Evolutionary conservation across 2,113 vertebrate species (phyloP).

Genomic region (Sminthopsis crassicaudata): DNA sequence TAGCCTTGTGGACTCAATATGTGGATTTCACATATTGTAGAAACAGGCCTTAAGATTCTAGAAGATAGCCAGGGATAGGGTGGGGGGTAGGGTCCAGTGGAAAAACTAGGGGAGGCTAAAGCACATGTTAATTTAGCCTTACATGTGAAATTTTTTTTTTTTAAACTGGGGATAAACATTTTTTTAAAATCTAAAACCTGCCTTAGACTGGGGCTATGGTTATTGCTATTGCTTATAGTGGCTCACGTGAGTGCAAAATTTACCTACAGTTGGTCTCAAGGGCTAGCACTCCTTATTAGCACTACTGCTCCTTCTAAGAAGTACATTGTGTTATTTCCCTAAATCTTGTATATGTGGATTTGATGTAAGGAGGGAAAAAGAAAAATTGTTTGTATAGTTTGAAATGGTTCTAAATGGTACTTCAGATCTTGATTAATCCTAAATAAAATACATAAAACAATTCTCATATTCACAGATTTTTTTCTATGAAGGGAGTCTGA

Average conservation of each 20-base stretch:
- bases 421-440: constrained; percentile 84
- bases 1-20: constrained; percentile 58
- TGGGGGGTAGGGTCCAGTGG: neutral
- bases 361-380: constrained; percentile 79
- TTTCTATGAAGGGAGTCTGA: constrained; percentile 20
- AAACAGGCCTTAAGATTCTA: neutral
- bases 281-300: constrained; percentile 84
- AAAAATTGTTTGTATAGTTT: constrained; percentile 86
- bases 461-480: constrained; percentile 54
- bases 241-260: constrained; percentile 33
- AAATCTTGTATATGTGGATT: constrained; percentile 87
- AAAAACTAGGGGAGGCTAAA: neutral
- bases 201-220: constrained; percentile 76
- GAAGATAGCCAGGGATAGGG: neutral
- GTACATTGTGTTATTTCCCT: constrained; percentile 87
- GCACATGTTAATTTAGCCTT: neutral
- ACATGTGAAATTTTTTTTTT: constrained; percentile 52
- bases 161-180: constrained; percentile 70
- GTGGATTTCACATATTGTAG: neutral
- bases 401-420: constrained; percentile 83
- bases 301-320: constrained; percentile 89
- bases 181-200: constrained; percentile 52
- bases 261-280: constrained; percentile 70
- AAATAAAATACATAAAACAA: constrained; percentile 84
- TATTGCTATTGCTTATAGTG: constrained; percentile 75